phyloP scores from a whole-genome alignment of 1,140 invertebrate genomes.

The Drosophila ercepeae region DNA sequence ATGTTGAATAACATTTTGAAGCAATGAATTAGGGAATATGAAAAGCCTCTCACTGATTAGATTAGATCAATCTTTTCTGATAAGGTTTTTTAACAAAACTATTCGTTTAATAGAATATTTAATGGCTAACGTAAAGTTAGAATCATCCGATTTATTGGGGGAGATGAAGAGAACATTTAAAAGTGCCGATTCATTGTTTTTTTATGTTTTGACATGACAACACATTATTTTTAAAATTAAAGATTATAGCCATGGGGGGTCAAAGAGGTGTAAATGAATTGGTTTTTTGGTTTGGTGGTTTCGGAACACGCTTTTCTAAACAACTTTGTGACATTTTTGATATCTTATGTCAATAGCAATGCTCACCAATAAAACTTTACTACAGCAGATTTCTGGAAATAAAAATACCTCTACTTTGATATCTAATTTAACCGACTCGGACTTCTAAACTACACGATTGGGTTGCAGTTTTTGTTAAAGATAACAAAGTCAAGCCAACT shows the following conservation, averaged over 20 bases:
- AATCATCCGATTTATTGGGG: background rate
- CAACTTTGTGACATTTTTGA: background rate
- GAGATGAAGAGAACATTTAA: background rate
- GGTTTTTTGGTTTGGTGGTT: too few relatives aligned
- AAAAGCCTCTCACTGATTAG: background rate
- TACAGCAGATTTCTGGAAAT: background rate
- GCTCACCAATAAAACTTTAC: background rate
- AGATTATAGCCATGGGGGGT: background rate
- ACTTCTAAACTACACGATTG: background rate
- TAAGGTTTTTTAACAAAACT: background rate
- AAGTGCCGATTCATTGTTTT: conserved; percentile 2
- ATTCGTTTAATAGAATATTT: too few relatives aligned
- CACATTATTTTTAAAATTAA: background rate
- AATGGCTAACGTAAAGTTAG: background rate
- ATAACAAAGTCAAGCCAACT: background rate
- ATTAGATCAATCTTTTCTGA: background rate
- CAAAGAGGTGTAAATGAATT: background rate
- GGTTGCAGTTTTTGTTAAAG: background rate
- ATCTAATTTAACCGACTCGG: background rate
- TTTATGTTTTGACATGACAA: background rate
- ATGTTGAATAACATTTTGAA: background rate
- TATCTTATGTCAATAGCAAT: background rate
- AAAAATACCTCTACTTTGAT: background rate
- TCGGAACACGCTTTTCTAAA: too few relatives aligned
- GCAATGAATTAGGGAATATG: background rate